Base-by-base conservation (phyloP, 2,888 invertebrate genomes). In the Heliconius sara region DNA sequence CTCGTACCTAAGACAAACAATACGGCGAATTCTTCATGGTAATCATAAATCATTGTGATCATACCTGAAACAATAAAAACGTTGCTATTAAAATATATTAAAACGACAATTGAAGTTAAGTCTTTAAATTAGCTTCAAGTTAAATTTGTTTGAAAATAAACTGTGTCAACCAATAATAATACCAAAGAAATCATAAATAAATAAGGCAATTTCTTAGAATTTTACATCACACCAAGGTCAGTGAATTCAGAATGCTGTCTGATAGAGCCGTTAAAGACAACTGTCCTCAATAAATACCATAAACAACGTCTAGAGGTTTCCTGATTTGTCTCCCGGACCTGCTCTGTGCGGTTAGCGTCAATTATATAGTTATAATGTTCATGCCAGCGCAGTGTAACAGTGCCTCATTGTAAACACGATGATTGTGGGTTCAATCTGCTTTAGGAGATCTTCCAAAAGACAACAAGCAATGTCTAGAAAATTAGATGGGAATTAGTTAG, bases 351-450 rank as follows among this genome's bases (percentile, higher is more conserved):
- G 65, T 75, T 75, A 43, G 39, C 43, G 65, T 65, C 65, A 65
- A 85, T 88, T 87, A 86, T 88, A 85, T 85, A 86, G 84, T 85
- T 86, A 86, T 86, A 83, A 79, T 74, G 67, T 70, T 77, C n/a
- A 60, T n/a, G 3, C 0, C 22, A 60, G n/a, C 10, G 3, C n/a
- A 60, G 3, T n/a, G 57, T 1, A 60, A 60, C 57, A 60, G n/a
- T n/a, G 57, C n/a, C 57, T 60, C 9, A 60, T 10, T 22, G n/a
- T n/a, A 52, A 19, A 57, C 57, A 4, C 9, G 5, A 22, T 22
- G 10, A n/a, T 60, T n/a, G 52, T 3, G 22, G 3, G 57, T 60
- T 60, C 57, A n/a, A 52, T 19, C 19, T 52, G 52, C 6, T 52
- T 52, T 52, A 19, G 52, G 52, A 19, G 52, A 6, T 7, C 52